Evolutionary conservation across 2,888 invertebrate species (phyloP).

Genomic region (Hydrotaea cyrtoneurina): DNA sequence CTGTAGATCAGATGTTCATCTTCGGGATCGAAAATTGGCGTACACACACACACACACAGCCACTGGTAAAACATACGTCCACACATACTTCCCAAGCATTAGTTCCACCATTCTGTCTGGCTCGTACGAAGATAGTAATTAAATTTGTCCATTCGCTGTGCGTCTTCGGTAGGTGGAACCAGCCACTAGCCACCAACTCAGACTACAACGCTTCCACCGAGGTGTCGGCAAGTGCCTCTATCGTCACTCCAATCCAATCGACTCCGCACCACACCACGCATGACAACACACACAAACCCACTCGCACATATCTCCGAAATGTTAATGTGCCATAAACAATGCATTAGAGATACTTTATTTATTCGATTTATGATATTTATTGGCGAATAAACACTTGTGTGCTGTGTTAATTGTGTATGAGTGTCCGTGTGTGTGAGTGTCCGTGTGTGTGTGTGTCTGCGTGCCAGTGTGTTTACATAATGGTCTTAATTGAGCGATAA

Average conservation of each 20-base stretch:
- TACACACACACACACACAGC: not conserved
- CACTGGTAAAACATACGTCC: not conserved
- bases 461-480: not conserved
- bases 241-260: too few species aligned
- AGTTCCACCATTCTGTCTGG: not conserved
- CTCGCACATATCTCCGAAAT: slow-evolving; percentile 11
- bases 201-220: not conserved
- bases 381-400: slow-evolving; percentile 18
- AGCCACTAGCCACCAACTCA: not conserved
- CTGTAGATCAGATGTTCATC: not conserved
- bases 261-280: too few species aligned
- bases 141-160: slow-evolving; percentile 18
- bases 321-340: slow-evolving; percentile 65
- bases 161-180: slow-evolving; percentile 49
- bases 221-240: slow-evolving; percentile 60
- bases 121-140: slow-evolving; percentile 10
- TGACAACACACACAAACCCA: not conserved
- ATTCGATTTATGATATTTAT: slow-evolving; percentile 30
- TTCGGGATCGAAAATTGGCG: not conserved
- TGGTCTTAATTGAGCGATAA: slow-evolving; percentile 6
- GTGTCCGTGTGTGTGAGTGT: not conserved
- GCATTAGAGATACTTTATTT: slow-evolving; percentile 62
- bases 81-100: not conserved
- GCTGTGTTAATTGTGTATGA: not conserved
- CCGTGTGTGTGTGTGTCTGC: too few species aligned